These are phyloP conservation scores for Coremacera marginata DNA, from an alignment of 2,888 invertebrate species.

Conservation along the genomic window DNA sequence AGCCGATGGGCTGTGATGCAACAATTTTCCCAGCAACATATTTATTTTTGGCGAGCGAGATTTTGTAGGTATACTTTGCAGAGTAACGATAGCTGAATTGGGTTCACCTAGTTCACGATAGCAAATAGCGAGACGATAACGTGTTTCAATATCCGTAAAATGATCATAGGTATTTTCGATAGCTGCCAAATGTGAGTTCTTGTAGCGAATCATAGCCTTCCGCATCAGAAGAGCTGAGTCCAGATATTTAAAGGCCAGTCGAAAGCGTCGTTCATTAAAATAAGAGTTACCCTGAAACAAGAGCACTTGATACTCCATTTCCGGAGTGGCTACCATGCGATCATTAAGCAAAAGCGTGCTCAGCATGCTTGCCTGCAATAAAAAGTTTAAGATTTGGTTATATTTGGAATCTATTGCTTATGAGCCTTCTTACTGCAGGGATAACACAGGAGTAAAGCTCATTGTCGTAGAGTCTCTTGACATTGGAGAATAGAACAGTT, in stretches of 20 bases:
- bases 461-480: constrained; percentile 78
- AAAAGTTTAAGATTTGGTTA: constrained; percentile 43
- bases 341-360: constrained; percentile 77
- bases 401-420: background rate
- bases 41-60: constrained; percentile 80
- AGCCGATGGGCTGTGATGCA: constrained; percentile 73
- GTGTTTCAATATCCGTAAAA: constrained; percentile 75
- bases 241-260: constrained; percentile 76
- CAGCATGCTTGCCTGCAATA: constrained; percentile 75
- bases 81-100: constrained; percentile 70
- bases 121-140: constrained; percentile 80
- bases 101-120: constrained; percentile 76
- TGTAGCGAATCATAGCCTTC: constrained; percentile 60
- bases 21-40: constrained; percentile 81
- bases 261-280: constrained; percentile 76
- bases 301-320: constrained; percentile 77
- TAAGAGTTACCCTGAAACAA: constrained; percentile 79
- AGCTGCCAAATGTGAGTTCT: constrained; percentile 54
- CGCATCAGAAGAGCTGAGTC: constrained; percentile 71
- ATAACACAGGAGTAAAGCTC: constrained; percentile 80
- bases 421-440: constrained; percentile 72
- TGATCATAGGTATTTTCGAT: constrained; percentile 61
- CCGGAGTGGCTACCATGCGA: constrained; percentile 68
- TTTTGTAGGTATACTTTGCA: constrained; percentile 72
- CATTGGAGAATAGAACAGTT: constrained; percentile 75